A percentile compares a stretch with the other conserved stretches of the same genome.
These are phyloP conservation scores for Podocnemis expansa DNA, from an alignment of 2,113 vertebrate species.

Conservation along the genomic window DNA sequence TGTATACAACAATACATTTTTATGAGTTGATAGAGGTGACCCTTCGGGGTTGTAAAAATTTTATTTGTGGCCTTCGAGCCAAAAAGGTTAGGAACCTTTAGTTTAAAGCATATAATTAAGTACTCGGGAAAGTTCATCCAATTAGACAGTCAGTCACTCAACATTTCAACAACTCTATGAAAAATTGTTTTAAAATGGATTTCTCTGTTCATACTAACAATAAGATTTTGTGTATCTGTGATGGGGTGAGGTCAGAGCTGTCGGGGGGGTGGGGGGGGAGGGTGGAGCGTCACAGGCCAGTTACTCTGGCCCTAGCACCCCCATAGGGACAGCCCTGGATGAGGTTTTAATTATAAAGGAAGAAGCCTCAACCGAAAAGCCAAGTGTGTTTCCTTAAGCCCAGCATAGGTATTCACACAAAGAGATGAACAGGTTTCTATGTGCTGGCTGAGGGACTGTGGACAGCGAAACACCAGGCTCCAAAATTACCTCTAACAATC, in stretches of 20 bases:
- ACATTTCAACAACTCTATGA: not conserved
- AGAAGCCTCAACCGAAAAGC: not conserved
- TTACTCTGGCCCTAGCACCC: too few relatives aligned
- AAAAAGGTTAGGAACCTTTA: too few relatives aligned
- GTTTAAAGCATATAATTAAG: constrained; percentile 35
- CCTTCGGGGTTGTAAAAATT: too few relatives aligned
- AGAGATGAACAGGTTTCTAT: not conserved
- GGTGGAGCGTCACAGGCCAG: too few relatives aligned
- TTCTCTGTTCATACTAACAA: not conserved
- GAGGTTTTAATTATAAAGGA: not conserved
- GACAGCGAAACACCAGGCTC: not conserved
- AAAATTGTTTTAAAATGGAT: not conserved
- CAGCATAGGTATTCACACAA: constrained; percentile 2
- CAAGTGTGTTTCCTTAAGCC: not conserved
- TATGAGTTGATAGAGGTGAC: too few relatives aligned
- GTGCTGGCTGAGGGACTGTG: not conserved
- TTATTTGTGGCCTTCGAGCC: too few relatives aligned
- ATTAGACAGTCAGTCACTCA: constrained; percentile 37
- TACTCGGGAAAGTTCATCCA: constrained; percentile 35
- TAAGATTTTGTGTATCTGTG: not conserved
- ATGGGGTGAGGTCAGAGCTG: too few relatives aligned
- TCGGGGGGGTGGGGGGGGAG: too few relatives aligned
- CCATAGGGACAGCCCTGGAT: not conserved
- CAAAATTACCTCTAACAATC: not conserved
- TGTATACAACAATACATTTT: too few relatives aligned